phyloP scores from a whole-genome alignment of 2,888 invertebrate genomes.

The Cryptocephalus moraei region DNA sequence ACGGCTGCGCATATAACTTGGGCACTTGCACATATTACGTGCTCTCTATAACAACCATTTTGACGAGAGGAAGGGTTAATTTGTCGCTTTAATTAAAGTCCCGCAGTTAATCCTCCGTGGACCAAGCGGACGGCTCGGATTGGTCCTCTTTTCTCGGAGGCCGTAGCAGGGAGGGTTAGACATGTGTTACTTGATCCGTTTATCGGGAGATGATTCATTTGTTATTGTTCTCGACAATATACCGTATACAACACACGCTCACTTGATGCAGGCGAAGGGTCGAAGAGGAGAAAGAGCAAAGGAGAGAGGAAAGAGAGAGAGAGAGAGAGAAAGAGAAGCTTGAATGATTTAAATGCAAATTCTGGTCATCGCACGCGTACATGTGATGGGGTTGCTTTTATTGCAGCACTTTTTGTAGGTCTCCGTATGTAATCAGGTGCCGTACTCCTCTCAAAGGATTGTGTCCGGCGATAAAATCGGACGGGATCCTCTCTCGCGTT shows the following conservation, averaged over 20 bases:
- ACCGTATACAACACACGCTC: slow-evolving; percentile 20
- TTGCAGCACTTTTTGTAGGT: neutral
- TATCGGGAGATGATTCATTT: slow-evolving; percentile 36
- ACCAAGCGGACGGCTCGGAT: neutral
- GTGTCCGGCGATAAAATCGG: too few species aligned
- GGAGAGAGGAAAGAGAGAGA: neutral
- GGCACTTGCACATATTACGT: too few species aligned
- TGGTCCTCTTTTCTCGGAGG: too few species aligned
- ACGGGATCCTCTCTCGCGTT: too few species aligned
- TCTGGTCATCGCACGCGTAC: slow-evolving; percentile 23
- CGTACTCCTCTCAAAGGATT: too few species aligned
- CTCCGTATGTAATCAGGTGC: neutral
- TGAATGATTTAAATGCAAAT: slow-evolving; percentile 31
- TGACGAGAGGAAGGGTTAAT: slow-evolving; percentile 23
- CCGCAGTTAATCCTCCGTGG: slow-evolving; percentile 38
- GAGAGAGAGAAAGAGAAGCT: slow-evolving; percentile 3
- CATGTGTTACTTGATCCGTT: slow-evolving; percentile 37
- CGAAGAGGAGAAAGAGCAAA: neutral
- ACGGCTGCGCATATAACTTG: too few species aligned
- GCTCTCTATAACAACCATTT: too few species aligned
- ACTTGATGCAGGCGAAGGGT: slow-evolving; percentile 12
- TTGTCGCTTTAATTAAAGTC: slow-evolving; percentile 30
- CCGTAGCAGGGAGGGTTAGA: slow-evolving; percentile 17
- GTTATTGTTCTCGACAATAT: slow-evolving; percentile 32
- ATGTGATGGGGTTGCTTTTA: neutral